These are phyloP conservation scores for Hystrix brachyura DNA, from an alignment of 2,113 vertebrate genomes.

Conservation along the genomic window DNA sequence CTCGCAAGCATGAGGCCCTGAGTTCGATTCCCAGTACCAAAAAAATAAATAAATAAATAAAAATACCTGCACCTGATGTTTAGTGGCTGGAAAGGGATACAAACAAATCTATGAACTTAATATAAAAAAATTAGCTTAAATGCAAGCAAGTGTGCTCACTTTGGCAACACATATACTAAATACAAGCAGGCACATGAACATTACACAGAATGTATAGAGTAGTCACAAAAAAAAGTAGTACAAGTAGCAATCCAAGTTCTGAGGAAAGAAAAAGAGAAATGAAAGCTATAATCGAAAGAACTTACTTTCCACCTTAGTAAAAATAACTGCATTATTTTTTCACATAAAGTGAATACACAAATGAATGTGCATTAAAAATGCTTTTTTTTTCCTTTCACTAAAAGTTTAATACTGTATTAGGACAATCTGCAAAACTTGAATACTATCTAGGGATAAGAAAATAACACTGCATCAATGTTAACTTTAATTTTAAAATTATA, in stretches of 20 bases:
- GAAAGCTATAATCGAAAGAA: not conserved
- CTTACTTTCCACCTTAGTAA: not conserved
- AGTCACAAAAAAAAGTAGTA: not conserved
- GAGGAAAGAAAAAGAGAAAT: not conserved
- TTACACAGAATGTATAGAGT: not conserved
- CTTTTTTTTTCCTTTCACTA: not conserved
- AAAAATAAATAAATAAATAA: not conserved
- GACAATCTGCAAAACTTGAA: not conserved
- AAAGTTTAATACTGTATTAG: not conserved
- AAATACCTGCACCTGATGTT: not conserved
- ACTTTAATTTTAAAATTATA: constrained; percentile 56
- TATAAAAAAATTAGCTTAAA: not conserved
- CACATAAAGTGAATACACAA: not conserved
- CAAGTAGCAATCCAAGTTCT: not conserved
- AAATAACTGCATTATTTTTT: not conserved
- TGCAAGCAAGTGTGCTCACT: no score
- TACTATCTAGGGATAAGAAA: constrained; percentile 14
- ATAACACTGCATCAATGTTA: not conserved
- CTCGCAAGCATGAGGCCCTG: no score
- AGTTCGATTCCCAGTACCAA: no score
- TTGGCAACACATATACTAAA: not conserved
- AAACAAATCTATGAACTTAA: constrained; percentile 13
- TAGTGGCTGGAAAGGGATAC: not conserved
- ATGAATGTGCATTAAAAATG: constrained; percentile 12
- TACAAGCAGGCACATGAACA: not conserved